Percentiles rank a stretch among this genome's conserved stretches.
These are phyloP conservation scores for Mionectes olivaceus DNA, from an alignment of 2,797 vertebrate species.

Conservation along the genomic window DNA sequence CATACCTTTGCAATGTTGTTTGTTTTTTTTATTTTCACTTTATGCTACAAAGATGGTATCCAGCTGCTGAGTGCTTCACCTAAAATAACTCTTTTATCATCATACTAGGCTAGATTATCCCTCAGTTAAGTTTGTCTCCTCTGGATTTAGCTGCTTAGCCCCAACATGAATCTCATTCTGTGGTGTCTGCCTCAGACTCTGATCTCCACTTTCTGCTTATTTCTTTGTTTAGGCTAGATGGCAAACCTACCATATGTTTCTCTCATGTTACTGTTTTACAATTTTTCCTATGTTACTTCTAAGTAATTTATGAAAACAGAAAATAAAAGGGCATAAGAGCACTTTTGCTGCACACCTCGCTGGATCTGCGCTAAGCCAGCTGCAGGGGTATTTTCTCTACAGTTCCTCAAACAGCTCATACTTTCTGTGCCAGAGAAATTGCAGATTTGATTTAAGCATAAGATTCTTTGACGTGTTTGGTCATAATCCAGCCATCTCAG, in stretches of 20 bases:
- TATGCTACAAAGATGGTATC: not conserved
- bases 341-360: not conserved
- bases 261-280: not conserved
- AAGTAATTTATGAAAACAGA: not conserved
- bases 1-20: not conserved
- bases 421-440: not conserved
- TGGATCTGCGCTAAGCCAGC: not conserved
- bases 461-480: not conserved
- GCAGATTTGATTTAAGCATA: not conserved
- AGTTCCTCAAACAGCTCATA: not conserved
- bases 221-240: not conserved
- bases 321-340: not conserved
- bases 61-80: not conserved
- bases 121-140: not conserved
- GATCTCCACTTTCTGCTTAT: not conserved
- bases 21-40: not conserved
- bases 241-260: not conserved
- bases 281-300: not conserved
- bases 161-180: not conserved
- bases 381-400: not conserved
- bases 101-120: not conserved
- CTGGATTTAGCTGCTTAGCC: not conserved
- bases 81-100: not conserved
- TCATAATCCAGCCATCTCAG: not conserved
- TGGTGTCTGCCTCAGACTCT: not conserved